Conservation (phyloP, 2,888 invertebrate species). For the Electrophaes corylata region DNA sequence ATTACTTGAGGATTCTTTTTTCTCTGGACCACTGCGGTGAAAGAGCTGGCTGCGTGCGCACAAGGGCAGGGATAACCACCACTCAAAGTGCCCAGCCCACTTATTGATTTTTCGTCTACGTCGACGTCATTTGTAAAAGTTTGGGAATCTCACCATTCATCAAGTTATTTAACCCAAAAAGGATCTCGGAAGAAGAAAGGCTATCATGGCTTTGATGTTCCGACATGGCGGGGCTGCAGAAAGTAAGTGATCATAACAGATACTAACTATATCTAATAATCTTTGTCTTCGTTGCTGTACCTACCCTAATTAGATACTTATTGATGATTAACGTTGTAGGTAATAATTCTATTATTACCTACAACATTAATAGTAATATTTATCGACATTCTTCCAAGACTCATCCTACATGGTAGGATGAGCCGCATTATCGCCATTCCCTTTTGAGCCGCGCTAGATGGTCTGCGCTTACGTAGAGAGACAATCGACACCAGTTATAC, state of each 20-base stretch:
- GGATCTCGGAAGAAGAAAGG: neutral
- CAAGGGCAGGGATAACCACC: neutral
- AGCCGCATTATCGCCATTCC: too few species aligned
- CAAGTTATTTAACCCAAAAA: too few species aligned
- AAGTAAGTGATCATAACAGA: neutral
- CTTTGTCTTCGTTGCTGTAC: neutral
- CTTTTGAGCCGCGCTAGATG: too few species aligned
- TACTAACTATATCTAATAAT: neutral
- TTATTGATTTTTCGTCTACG: neutral
- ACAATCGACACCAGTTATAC: too few species aligned
- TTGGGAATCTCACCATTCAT: neutral
- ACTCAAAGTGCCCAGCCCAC: neutral
- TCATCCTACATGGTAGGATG: too few species aligned
- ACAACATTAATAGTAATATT: too few species aligned
- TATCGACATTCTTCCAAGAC: too few species aligned
- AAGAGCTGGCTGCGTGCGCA: neutral
- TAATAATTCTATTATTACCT: too few species aligned
- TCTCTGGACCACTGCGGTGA: neutral
- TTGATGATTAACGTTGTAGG: too few species aligned
- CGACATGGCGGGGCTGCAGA: neutral
- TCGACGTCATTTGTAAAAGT: neutral
- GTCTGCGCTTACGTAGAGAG: too few species aligned
- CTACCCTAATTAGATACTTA: too few species aligned
- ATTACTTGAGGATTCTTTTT: too few species aligned
- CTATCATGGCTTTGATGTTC: neutral